phyloP scores from a whole-genome alignment of 2,888 invertebrate genomes.

The Apotomis betuletana region DNA sequence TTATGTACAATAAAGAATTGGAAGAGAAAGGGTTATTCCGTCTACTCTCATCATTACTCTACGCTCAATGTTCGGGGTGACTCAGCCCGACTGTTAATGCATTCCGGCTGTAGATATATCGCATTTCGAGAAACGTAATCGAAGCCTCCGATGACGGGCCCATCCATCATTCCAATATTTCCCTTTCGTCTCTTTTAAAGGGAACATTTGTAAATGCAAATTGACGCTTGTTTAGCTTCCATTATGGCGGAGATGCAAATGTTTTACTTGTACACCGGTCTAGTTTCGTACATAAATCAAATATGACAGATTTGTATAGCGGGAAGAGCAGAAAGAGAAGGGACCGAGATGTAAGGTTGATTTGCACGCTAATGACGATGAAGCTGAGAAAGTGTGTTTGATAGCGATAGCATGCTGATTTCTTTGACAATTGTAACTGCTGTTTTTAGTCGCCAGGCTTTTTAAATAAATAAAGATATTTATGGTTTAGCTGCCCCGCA shows the following conservation, averaged over 20 bases:
- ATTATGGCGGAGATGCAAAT: constrained; percentile 42
- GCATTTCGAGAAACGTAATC: constrained; percentile 75
- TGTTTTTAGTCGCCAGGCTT: too few relatives aligned
- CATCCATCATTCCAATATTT: constrained; percentile 74
- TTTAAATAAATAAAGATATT: too few relatives aligned
- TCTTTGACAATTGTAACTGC: too few relatives aligned
- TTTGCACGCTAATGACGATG: not conserved
- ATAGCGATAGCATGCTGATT: too few relatives aligned
- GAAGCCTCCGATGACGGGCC: constrained; percentile 58
- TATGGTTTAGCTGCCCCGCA: too few relatives aligned
- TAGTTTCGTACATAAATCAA: constrained; percentile 37
- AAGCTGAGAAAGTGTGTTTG: not conserved
- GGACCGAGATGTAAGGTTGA: constrained; percentile 3
- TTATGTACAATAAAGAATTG: too few relatives aligned
- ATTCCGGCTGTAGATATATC: constrained; percentile 69
- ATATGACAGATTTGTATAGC: constrained; percentile 22
- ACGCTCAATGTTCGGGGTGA: constrained; percentile 59
- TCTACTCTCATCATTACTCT: constrained; percentile 29
- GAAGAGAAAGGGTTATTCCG: constrained; percentile 6
- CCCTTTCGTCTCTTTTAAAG: constrained; percentile 65
- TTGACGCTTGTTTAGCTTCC: constrained; percentile 58
- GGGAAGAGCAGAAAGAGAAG: not conserved
- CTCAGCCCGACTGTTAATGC: constrained; percentile 69
- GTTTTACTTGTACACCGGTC: constrained; percentile 32
- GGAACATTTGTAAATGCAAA: constrained; percentile 68